Evolutionary conservation across 2,113 vertebrate genomes (phyloP).

Genomic region (Rafetus swinhoei): DNA sequence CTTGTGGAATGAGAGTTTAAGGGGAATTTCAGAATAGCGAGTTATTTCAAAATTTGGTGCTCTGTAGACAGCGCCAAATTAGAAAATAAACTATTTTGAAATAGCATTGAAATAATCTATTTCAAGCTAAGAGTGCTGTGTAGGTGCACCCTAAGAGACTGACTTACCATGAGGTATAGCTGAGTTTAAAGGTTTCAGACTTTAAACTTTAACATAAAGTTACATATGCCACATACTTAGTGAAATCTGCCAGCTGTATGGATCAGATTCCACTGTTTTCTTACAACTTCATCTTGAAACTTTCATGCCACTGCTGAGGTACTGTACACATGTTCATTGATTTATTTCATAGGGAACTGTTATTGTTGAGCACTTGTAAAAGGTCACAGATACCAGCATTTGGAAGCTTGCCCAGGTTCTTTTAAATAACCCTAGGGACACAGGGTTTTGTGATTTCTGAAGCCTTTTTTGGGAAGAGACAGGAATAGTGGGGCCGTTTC

Average conservation of each 20-base stretch:
- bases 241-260: background rate
- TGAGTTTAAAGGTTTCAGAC: background rate
- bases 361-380: constrained; percentile 52
- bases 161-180: background rate
- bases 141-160: background rate
- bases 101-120: too few species aligned
- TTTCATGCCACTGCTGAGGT: background rate
- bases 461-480: constrained; percentile 10
- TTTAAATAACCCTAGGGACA: constrained; percentile 54
- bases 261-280: background rate
- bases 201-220: background rate
- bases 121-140: too few species aligned
- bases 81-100: too few species aligned
- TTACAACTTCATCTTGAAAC: background rate
- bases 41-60: too few species aligned
- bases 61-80: too few species aligned
- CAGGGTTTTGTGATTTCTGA: constrained; percentile 17
- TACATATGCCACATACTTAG: background rate
- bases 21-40: too few species aligned
- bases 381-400: constrained; percentile 58
- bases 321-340: background rate
- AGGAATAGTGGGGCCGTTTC: background rate
- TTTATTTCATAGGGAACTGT: constrained; percentile 45
- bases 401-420: constrained; percentile 65
- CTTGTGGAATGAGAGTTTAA: too few species aligned